Evolutionary conservation across 2,888 invertebrate genomes (phyloP).

Genomic region (Drosophila putrida): DNA sequence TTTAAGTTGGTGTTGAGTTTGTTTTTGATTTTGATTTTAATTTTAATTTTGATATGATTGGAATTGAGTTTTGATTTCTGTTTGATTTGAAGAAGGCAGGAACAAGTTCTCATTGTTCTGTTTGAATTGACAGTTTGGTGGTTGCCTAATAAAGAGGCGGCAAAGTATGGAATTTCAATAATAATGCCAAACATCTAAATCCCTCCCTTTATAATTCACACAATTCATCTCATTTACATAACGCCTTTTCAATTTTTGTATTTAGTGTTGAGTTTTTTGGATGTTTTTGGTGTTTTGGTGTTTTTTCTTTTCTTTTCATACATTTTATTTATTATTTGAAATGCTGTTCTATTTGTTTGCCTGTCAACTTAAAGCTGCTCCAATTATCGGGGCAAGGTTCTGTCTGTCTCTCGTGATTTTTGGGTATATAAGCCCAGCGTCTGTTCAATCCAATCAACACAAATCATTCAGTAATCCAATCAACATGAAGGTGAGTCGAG

Average conservation of each 20-base stretch:
- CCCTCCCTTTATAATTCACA: constrained; percentile 28
- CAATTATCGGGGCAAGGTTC: constrained; percentile 57
- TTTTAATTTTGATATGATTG: neutral
- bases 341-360: constrained; percentile 47
- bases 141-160: constrained; percentile 18
- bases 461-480: constrained; percentile 51
- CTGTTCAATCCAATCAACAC: constrained; percentile 50
- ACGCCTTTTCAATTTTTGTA: constrained; percentile 34
- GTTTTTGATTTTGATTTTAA: neutral
- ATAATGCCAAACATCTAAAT: constrained; percentile 48
- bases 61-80: neutral
- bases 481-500: constrained; percentile 71
- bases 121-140: constrained; percentile 17
- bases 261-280: constrained; percentile 5
- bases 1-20: neutral
- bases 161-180: constrained; percentile 47
- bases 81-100: constrained; percentile 45
- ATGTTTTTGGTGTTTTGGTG: constrained; percentile 3
- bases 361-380: constrained; percentile 28
- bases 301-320: neutral
- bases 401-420: constrained; percentile 8
- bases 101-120: constrained; percentile 75
- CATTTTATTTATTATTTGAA: constrained; percentile 12
- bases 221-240: constrained; percentile 48
- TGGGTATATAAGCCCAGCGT: constrained; percentile 54